A percentile compares a stretch with the other conserved stretches of the same genome.
phyloP scores from a whole-genome alignment of 2,113 vertebrate species.

The Spizaetus ornatus region DNA sequence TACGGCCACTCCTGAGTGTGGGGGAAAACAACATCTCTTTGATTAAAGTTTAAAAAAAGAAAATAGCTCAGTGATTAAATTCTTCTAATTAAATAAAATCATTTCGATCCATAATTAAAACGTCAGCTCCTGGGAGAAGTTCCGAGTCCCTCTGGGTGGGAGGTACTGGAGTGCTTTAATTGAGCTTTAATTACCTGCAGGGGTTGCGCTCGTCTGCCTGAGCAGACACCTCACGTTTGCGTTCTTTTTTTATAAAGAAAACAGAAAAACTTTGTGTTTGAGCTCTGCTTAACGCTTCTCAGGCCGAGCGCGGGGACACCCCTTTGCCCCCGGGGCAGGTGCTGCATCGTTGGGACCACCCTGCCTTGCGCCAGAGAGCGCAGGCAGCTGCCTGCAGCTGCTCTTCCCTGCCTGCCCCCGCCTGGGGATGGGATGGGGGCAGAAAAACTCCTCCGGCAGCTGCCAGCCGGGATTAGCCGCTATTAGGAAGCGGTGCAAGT shows the following conservation, averaged over 20 bases:
- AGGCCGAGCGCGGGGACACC: too few relatives aligned
- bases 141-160: background rate
- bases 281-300: background rate
- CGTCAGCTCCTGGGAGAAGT: background rate
- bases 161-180: background rate
- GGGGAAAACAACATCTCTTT: background rate
- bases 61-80: background rate
- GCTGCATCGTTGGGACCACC: background rate
- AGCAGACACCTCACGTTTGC: background rate
- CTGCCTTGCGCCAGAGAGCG: background rate
- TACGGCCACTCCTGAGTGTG: background rate
- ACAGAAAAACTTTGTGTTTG: background rate
- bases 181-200: background rate
- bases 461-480: background rate
- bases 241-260: background rate
- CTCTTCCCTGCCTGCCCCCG: background rate
- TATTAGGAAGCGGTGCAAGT: background rate
- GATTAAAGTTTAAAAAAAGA: background rate
- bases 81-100: background rate
- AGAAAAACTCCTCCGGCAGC: background rate
- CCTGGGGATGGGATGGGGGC: too few relatives aligned
- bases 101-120: background rate
- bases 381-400: background rate
- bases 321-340: background rate
- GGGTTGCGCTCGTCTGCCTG: background rate